Percentiles rank a stretch among this genome's conserved stretches.
Conservation (phyloP, 2,888 invertebrate species). For the Temnothorax rugatulus region DNA sequence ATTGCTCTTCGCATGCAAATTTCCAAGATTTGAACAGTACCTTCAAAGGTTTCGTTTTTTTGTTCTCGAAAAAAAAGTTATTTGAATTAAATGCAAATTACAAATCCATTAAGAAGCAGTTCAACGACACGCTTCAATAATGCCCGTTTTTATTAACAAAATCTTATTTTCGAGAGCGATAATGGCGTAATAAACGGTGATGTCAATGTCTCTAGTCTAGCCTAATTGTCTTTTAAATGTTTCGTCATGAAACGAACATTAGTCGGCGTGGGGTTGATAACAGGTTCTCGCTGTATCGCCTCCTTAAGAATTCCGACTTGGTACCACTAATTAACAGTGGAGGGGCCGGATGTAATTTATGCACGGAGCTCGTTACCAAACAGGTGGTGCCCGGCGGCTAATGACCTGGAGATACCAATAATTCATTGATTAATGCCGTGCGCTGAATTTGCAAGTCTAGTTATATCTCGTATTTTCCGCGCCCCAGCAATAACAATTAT, state of each 20-base stretch:
- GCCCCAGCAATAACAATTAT: conserved; percentile 48
- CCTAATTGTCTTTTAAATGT: conserved; percentile 55
- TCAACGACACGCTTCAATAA: conserved; percentile 29
- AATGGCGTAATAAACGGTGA: conserved; percentile 45
- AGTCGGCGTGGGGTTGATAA: conserved; percentile 29
- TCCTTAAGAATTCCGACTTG: conserved; percentile 68
- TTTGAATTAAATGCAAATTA: conserved; percentile 45
- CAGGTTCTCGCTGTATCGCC: conserved; percentile 16
- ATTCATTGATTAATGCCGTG: conserved; percentile 74
- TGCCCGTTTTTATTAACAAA: conserved; percentile 42
- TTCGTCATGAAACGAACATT: conserved; percentile 53
- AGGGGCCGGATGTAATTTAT: conserved; percentile 68
- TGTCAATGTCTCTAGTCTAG: conserved; percentile 34
- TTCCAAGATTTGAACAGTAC: conserved; percentile 14
- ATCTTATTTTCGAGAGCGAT: conserved; percentile 37
- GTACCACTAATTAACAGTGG: conserved; percentile 65
- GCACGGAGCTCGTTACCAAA: conserved; percentile 73
- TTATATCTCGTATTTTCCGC: conserved; percentile 49
- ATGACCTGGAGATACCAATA: conserved; percentile 75
- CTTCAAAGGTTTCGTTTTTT: conserved; percentile 13
- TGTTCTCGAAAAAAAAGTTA: conserved; percentile 5
- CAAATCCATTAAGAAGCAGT: conserved; percentile 43
- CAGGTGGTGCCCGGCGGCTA: conserved; percentile 73
- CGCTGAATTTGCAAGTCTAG: conserved; percentile 71
- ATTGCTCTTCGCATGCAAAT: neutral